Conservation (phyloP, 2,888 invertebrate genomes). For the Parnassius orleans region DNA sequence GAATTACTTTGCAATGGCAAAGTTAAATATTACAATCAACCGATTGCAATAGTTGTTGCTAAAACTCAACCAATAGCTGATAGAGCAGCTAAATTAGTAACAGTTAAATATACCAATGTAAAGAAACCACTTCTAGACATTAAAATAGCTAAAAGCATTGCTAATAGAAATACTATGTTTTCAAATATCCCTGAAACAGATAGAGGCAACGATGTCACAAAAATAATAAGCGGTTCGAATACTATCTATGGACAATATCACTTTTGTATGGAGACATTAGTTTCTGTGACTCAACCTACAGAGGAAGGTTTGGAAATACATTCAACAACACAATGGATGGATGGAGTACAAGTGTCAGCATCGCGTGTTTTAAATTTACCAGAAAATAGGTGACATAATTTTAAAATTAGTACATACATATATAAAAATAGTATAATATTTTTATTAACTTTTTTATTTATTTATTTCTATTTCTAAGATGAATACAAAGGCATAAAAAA, state of each 20-base stretch:
- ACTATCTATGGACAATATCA: conserved; percentile 84
- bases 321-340: conserved; percentile 82
- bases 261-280: conserved; percentile 86
- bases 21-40: conserved; percentile 52
- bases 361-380: conserved; percentile 78
- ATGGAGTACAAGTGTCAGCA: conserved; percentile 76
- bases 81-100: conserved; percentile 78
- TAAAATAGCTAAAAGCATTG: conserved; percentile 40
- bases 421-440: no score
- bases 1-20: conserved; percentile 59
- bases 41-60: conserved; percentile 78
- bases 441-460: no score
- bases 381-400: conserved; percentile 74
- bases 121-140: conserved; percentile 50
- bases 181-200: conserved; percentile 40
- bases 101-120: conserved; percentile 71
- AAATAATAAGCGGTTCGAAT: conserved; percentile 71
- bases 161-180: conserved; percentile 36
- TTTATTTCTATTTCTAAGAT: no score
- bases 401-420: no score
- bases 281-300: conserved; percentile 82
- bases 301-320: conserved; percentile 86
- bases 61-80: conserved; percentile 74
- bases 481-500: no score
- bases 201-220: conserved; percentile 55